These are phyloP conservation scores for Eupeodes corollae DNA, from an alignment of 1,140 invertebrate genomes.

Conservation along the genomic window DNA sequence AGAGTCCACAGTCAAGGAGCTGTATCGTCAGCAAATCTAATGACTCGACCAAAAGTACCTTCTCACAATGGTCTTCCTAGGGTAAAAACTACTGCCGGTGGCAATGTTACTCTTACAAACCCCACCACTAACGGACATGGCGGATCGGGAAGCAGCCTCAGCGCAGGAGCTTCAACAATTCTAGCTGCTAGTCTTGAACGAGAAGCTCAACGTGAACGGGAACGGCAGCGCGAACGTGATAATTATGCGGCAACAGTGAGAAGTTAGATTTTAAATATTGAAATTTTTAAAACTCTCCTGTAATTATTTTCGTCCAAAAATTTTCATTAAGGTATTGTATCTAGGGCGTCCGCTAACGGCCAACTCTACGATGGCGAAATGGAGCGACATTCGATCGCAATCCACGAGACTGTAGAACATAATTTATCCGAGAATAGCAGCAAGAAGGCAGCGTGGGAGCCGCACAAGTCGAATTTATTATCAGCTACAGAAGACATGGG, in stretches of 20 bases:
- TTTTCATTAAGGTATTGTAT: slow-evolving; percentile 35
- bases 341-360: slow-evolving; percentile 32
- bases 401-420: slow-evolving; percentile 7
- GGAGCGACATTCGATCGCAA: slow-evolving; percentile 30
- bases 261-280: slow-evolving; percentile 23
- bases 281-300: not conserved
- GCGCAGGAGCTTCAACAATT: slow-evolving; percentile 41
- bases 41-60: slow-evolving; percentile 31
- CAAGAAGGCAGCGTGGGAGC: slow-evolving; percentile 15
- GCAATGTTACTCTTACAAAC: slow-evolving; percentile 30
- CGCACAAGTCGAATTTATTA: slow-evolving; percentile 20
- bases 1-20: slow-evolving; percentile 33
- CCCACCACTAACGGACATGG: slow-evolving; percentile 29
- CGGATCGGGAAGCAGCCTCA: slow-evolving; percentile 41
- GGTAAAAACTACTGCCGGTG: slow-evolving; percentile 4
- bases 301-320: slow-evolving; percentile 8
- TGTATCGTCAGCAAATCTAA: slow-evolving; percentile 30
- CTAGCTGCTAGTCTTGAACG: slow-evolving; percentile 27
- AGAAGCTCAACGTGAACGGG: slow-evolving; percentile 24
- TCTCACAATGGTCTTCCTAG: not conserved
- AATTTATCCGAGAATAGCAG: slow-evolving; percentile 26
- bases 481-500: slow-evolving; percentile 31
- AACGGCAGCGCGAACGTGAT: slow-evolving; percentile 27
- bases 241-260: slow-evolving; percentile 36
- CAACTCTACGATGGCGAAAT: slow-evolving; percentile 35